A percentile compares a stretch with the other conserved stretches of the same genome.
phyloP scores from a whole-genome alignment of 2,797 vertebrate species.

The Cossypha dichroa region DNA sequence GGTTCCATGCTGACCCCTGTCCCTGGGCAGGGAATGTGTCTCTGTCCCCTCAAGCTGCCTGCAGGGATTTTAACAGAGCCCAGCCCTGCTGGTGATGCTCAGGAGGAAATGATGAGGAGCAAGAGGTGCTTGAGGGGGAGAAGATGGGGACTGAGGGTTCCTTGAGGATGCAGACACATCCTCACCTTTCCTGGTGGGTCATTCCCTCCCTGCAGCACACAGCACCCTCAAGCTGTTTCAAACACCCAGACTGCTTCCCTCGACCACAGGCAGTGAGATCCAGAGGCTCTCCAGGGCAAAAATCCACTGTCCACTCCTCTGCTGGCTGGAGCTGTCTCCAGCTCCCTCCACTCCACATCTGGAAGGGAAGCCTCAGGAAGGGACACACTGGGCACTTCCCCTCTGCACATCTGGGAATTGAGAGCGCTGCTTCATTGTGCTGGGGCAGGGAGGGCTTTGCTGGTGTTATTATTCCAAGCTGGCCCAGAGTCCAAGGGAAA shows the following conservation, averaged over 20 bases:
- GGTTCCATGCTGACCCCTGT: background rate
- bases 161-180: background rate
- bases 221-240: background rate
- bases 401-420: background rate
- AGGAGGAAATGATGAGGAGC: background rate
- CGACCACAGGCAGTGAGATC: background rate
- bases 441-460: background rate
- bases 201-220: background rate
- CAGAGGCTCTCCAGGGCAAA: slow-evolving; percentile 57
- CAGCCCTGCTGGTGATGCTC: background rate
- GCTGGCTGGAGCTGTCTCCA: background rate
- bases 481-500: background rate
- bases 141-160: background rate
- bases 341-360: slow-evolving; percentile 38
- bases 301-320: background rate
- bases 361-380: slow-evolving; percentile 17
- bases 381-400: background rate
- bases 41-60: background rate
- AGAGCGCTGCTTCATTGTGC: background rate
- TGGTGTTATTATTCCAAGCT: background rate
- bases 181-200: background rate
- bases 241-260: background rate
- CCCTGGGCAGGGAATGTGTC: background rate
- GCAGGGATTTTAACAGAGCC: background rate
- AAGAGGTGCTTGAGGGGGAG: background rate